Evolutionary conservation across 2,888 invertebrate genomes (phyloP).

Genomic region (Mongoloraphidia duomilia): DNA sequence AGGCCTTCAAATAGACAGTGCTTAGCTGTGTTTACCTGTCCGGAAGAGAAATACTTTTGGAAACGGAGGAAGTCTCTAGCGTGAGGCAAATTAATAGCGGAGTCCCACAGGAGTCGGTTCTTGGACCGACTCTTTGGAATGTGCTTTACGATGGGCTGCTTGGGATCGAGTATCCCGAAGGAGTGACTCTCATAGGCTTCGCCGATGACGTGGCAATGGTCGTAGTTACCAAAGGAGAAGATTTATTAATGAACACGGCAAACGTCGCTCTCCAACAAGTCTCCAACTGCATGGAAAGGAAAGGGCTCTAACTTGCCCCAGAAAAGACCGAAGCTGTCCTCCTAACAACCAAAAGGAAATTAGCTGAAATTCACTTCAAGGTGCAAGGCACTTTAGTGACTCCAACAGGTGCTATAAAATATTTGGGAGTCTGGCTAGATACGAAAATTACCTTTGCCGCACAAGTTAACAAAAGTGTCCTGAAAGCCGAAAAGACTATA

Average conservation of each 20-base stretch:
- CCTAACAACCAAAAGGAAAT: conserved; percentile 6
- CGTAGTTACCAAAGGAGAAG: neutral
- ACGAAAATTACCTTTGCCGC: neutral
- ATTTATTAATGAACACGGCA: conserved; percentile 1
- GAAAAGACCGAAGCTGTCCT: no score
- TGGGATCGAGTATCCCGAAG: no score
- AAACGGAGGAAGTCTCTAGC: neutral
- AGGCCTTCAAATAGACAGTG: no score
- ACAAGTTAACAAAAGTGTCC: no score
- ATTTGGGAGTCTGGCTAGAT: conserved; percentile 7
- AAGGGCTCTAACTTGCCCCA: no score
- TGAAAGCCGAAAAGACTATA: conserved; percentile 4
- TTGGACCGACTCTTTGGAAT: no score
- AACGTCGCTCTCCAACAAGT: conserved; percentile 4
- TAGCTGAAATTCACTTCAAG: conserved; percentile 2
- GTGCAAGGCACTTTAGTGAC: neutral
- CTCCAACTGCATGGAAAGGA: no score
- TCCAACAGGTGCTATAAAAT: conserved; percentile 4
- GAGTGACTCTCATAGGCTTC: no score
- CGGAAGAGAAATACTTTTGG: conserved; percentile 6
- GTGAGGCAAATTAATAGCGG: conserved; percentile 5
- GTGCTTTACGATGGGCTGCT: no score
- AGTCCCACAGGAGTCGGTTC: conserved; percentile 11
- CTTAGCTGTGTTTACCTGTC: no score
- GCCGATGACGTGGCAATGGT: conserved; percentile 7